These are phyloP conservation scores for Drosophila borealis DNA, from an alignment of 2,888 invertebrate species.

Conservation along the genomic window DNA sequence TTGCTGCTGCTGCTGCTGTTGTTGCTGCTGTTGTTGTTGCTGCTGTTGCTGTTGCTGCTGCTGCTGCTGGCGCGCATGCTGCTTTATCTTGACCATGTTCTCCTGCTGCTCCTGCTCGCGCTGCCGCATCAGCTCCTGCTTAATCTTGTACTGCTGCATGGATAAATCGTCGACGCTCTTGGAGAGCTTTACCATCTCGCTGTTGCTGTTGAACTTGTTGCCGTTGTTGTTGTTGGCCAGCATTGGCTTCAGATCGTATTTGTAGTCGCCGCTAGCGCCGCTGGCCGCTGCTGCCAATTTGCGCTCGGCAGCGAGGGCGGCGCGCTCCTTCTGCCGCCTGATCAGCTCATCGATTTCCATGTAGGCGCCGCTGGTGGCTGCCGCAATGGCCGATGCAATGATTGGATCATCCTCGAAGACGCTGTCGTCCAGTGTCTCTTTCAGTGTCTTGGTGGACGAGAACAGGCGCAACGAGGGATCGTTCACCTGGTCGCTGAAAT, in stretches of 20 bases:
- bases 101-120: slow-evolving; percentile 83
- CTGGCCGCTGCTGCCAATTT: slow-evolving; percentile 67
- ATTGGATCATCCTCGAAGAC: slow-evolving; percentile 85
- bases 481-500: slow-evolving; percentile 85
- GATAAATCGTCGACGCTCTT: slow-evolving; percentile 82
- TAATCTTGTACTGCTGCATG: slow-evolving; percentile 81
- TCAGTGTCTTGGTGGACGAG: slow-evolving; percentile 85
- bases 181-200: slow-evolving; percentile 78
- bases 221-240: slow-evolving; percentile 69
- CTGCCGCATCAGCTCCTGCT: slow-evolving; percentile 79
- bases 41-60: slow-evolving; percentile 77
- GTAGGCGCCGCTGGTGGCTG: slow-evolving; percentile 84
- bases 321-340: slow-evolving; percentile 82
- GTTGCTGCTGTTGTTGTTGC: slow-evolving; percentile 59
- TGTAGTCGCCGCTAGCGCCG: slow-evolving; percentile 73
- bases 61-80: slow-evolving; percentile 81
- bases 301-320: slow-evolving; percentile 75
- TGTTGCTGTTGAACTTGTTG: slow-evolving; percentile 78
- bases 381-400: slow-evolving; percentile 84
- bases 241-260: slow-evolving; percentile 82
- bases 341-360: slow-evolving; percentile 85
- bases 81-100: slow-evolving; percentile 82
- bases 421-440: slow-evolving; percentile 85
- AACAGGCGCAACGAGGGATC: slow-evolving; percentile 85
- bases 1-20: slow-evolving; percentile 58